Percentiles rank a stretch among this genome's conserved stretches.
Evolutionary conservation across 2,888 invertebrate genomes (phyloP).

Genomic region (Phengaris arion): DNA sequence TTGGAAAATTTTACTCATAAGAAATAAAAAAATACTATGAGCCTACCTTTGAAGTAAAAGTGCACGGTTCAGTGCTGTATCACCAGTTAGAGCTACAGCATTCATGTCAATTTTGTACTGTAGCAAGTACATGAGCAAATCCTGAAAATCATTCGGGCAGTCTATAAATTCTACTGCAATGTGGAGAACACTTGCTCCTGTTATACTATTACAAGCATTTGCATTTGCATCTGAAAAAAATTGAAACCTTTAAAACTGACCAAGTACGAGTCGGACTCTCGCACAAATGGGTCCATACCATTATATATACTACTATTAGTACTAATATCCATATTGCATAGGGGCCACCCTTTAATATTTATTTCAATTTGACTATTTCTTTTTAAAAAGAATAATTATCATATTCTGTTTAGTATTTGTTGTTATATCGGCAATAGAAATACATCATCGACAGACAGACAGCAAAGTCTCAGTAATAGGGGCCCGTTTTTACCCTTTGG

Average conservation of each 20-base stretch:
- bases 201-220: slow-evolving; percentile 73
- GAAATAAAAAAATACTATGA: slow-evolving; percentile 6
- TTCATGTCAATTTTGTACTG: slow-evolving; percentile 70
- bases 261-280: no score
- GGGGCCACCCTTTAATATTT: no score
- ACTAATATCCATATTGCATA: no score
- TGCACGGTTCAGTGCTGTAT: slow-evolving; percentile 76
- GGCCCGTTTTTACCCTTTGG: no score
- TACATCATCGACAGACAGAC: no score
- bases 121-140: slow-evolving; percentile 70
- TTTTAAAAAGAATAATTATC: no score
- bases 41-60: slow-evolving; percentile 68
- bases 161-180: slow-evolving; percentile 80
- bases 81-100: slow-evolving; percentile 66
- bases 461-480: no score
- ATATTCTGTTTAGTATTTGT: no score
- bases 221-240: slow-evolving; percentile 75
- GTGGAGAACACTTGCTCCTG: slow-evolving; percentile 80
- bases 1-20: neutral
- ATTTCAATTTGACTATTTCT: no score
- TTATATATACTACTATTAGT: no score
- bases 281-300: no score
- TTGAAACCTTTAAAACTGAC: neutral
- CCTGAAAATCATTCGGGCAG: slow-evolving; percentile 71
- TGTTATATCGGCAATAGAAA: no score